phyloP scores from a whole-genome alignment of 2,888 invertebrate species.

The Entomobrya multifasciata region DNA sequence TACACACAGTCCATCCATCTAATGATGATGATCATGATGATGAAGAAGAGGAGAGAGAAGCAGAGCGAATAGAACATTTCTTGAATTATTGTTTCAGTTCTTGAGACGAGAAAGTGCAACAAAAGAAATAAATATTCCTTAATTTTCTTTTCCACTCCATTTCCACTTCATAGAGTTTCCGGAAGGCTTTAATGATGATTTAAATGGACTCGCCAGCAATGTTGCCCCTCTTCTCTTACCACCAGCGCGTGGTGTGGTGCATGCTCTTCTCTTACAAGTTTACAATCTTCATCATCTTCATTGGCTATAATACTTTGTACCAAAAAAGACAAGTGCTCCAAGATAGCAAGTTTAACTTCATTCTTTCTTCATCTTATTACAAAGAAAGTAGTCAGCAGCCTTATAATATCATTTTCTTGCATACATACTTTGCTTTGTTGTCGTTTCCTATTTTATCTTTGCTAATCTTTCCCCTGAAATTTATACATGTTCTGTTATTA shows the following conservation, averaged over 20 bases:
- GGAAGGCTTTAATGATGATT: conserved; percentile 79
- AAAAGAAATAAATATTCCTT: conserved; percentile 79
- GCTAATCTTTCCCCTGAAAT: too few species aligned
- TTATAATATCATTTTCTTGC: too few species aligned
- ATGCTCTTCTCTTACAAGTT: conserved; percentile 15
- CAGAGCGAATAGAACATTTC: conserved; percentile 26
- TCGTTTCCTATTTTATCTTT: too few species aligned
- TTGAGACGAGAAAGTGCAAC: conserved; percentile 71
- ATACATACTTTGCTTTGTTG: too few species aligned
- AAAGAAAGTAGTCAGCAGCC: too few species aligned
- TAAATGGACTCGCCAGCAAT: conserved; percentile 72
- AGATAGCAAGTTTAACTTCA: too few species aligned
- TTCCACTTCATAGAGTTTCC: conserved; percentile 78
- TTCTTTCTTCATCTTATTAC: too few species aligned
- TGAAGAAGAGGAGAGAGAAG: background rate
- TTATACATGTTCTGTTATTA: too few species aligned
- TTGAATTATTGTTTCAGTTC: conserved; percentile 73
- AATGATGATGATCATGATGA: too few species aligned
- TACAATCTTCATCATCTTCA: conserved; percentile 32
- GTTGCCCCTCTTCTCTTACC: conserved; percentile 60
- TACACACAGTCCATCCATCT: too few species aligned
- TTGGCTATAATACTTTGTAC: background rate
- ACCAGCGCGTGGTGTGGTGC: background rate
- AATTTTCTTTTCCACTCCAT: conserved; percentile 79
- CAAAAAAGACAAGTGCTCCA: too few species aligned